phyloP scores from a whole-genome alignment of 2,113 vertebrate species.

The Crypturellus undulatus region DNA sequence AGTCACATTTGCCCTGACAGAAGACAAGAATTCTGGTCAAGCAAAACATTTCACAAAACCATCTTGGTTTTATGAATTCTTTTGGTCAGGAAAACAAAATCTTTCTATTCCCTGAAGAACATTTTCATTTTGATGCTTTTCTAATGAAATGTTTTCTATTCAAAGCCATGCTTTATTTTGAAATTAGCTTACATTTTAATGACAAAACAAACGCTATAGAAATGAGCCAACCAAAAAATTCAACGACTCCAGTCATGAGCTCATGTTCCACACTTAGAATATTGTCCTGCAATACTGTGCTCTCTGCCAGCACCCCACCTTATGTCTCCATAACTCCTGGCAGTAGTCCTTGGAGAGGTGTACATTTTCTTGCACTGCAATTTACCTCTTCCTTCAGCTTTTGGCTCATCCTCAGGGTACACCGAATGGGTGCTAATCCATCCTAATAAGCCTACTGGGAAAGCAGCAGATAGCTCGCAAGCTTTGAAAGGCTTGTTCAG shows the following conservation, averaged over 20 bases:
- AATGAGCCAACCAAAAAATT: neutral
- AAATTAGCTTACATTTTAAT: neutral
- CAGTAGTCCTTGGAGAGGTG: neutral
- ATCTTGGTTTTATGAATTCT: neutral
- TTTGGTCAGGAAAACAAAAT: neutral
- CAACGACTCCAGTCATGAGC: neutral
- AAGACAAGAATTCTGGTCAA: neutral
- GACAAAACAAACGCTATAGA: neutral
- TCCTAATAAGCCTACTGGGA: conserved; percentile 33
- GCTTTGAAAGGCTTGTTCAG: conserved; percentile 40
- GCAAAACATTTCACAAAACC: neutral
- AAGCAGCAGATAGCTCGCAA: conserved; percentile 48
- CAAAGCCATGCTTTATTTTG: neutral
- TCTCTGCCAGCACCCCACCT: neutral
- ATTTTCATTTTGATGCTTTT: neutral
- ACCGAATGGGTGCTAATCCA: conserved; percentile 30
- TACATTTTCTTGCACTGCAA: neutral
- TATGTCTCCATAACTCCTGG: neutral
- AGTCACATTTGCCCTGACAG: neutral
- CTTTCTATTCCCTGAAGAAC: neutral
- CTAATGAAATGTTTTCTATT: neutral
- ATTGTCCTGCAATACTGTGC: rapidly evolving
- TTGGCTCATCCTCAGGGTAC: conserved; percentile 10
- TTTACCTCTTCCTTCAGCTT: neutral
- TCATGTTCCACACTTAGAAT: neutral